Percentiles rank a stretch among this genome's conserved stretches.
phyloP scores from a whole-genome alignment of 2,888 invertebrate species.

The Suillia variegata region DNA sequence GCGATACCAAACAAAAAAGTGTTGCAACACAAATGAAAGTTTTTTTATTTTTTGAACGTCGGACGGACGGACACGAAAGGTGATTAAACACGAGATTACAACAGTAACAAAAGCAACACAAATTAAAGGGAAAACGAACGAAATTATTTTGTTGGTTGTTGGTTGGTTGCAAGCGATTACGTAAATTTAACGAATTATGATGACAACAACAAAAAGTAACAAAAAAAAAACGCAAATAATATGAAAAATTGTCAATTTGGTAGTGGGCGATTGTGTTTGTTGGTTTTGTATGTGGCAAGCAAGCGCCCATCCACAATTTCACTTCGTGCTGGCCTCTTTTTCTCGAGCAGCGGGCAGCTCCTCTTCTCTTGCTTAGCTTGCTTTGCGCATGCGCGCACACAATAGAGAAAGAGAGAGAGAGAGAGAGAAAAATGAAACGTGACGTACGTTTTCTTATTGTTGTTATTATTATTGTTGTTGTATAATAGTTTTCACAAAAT shows the following conservation, averaged over 20 bases:
- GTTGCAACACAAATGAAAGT: slow-evolving; percentile 50
- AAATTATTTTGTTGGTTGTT: not conserved
- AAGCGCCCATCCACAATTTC: not conserved
- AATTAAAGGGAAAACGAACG: slow-evolving; percentile 45
- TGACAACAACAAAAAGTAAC: slow-evolving; percentile 32
- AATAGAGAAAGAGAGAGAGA: too few species aligned
- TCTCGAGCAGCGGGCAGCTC: not conserved
- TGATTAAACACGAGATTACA: slow-evolving; percentile 22
- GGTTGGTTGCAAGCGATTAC: slow-evolving; percentile 12
- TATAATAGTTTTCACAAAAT: slow-evolving; percentile 26
- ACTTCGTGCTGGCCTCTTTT: not conserved
- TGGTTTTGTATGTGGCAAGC: too few species aligned
- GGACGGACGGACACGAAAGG: too few species aligned
- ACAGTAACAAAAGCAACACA: slow-evolving; percentile 20
- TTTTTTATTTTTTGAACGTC: slow-evolving; percentile 28
- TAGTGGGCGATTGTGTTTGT: too few species aligned
- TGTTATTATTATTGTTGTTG: slow-evolving; percentile 21
- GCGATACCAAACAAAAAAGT: not conserved
- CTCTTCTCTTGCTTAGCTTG: too few species aligned
- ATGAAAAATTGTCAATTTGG: not conserved
- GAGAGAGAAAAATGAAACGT: too few species aligned
- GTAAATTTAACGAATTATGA: slow-evolving; percentile 10
- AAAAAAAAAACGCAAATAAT: slow-evolving; percentile 9
- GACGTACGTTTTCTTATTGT: too few species aligned
- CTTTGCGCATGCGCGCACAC: too few species aligned